Evolutionary conservation across 2,888 invertebrate genomes (phyloP).

Genomic region (Tenthredo distinguenda): DNA sequence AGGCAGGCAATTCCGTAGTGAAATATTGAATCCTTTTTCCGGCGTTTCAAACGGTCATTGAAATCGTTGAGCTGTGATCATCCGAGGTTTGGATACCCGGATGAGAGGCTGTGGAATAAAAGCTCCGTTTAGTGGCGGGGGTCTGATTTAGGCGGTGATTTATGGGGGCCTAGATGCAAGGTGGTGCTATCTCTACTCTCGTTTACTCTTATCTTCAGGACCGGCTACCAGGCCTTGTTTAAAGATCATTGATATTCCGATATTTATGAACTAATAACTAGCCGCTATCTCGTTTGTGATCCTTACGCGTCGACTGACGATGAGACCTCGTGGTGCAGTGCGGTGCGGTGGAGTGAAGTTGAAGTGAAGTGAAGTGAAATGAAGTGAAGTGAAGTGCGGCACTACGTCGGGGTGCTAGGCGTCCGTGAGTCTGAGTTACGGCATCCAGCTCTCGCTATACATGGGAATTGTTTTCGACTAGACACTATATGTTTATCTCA

Average conservation of each 20-base stretch:
- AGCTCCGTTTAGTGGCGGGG: conserved; percentile 21
- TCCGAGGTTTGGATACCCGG: neutral
- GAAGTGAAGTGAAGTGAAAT: neutral
- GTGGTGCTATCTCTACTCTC: conserved; percentile 40
- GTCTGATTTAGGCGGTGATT: conserved; percentile 22
- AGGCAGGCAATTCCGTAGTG: neutral
- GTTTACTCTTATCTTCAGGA: conserved; percentile 42
- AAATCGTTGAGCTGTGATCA: neutral
- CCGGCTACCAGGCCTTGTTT: conserved; percentile 23
- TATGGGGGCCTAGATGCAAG: conserved; percentile 20
- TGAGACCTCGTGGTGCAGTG: neutral
- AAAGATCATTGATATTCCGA: conserved; percentile 40
- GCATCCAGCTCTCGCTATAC: conserved; percentile 54
- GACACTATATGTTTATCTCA: conserved; percentile 42
- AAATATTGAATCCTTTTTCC: neutral
- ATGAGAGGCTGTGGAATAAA: neutral
- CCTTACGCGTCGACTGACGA: conserved; percentile 21
- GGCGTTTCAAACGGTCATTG: neutral
- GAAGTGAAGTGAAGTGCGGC: neutral
- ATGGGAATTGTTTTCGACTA: conserved; percentile 66
- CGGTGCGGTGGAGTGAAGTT: neutral
- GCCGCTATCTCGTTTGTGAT: conserved; percentile 47
- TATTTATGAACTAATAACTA: conserved; percentile 53
- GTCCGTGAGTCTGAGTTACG: conserved; percentile 61
- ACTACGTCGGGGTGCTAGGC: conserved; percentile 20